Base-by-base conservation (phyloP, 2,797 vertebrate genomes). In the Peromyscus melanophrys region DNA sequence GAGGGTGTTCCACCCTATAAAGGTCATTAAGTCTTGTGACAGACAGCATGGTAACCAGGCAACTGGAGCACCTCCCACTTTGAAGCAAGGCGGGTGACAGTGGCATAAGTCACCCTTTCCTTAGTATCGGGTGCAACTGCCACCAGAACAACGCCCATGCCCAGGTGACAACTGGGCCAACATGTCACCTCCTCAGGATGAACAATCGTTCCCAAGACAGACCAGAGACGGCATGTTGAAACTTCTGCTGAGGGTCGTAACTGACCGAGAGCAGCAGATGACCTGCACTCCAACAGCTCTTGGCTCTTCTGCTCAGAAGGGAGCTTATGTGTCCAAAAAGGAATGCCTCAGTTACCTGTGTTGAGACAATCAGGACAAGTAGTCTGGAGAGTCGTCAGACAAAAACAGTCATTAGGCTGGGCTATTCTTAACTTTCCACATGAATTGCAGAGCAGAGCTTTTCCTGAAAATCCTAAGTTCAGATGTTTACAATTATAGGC, bases 401-500 rank as follows among this genome's bases (percentile, higher is more conserved):
- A 96, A 93, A 93, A 97, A 95, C 96, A 90, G 92, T 55, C 37
- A 43, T 4, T 4, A 97, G 90, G 46, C 61, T 97, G 97, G 59
- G 75, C 96, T 97, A 49, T 93, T 96, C 98, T 97, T 96, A 91
- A 97, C 89, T 98, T 98, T 97, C 96, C 80, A 4, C 86, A 61
- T 63, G n/a, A 73, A 73, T 93, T 85, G 27, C 61, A 96, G 94
- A 97, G 65, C 63, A 78, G 84, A 95, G 94, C 97, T 98, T 98
- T 98, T 98, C 98, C 96, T 98, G 93, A 98, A 52, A 96, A 98
- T 95, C 89, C 96, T 98, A 92, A 63, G 81, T 97, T 93, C 98
- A 98, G 83, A 98, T 98, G 98, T 97, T 98, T 98, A 97, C 87
- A 98, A 96, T 98, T 98, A 98, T 0, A 96, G 73, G 88, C 94